Evolutionary conservation across 2,113 vertebrate species (phyloP).

Genomic region (Columba livia): DNA sequence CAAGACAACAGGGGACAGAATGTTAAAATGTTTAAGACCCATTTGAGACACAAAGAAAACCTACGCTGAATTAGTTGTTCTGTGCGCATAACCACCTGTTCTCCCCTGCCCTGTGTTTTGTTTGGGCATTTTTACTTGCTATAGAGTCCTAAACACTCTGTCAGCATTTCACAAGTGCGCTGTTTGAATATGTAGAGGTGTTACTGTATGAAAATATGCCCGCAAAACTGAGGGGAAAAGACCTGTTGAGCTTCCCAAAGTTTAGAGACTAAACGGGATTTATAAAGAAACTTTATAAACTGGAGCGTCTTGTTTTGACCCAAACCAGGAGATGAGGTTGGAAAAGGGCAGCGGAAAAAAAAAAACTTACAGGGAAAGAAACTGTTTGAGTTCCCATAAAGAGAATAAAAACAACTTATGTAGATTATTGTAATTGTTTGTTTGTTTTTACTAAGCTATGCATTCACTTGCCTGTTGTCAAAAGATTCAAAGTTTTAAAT

Average conservation of each 20-base stretch:
- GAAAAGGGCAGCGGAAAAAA: background rate
- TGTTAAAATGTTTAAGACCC: background rate
- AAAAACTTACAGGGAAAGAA: background rate
- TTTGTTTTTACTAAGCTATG: background rate
- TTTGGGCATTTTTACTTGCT: background rate
- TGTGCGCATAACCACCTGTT: background rate
- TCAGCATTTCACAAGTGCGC: background rate
- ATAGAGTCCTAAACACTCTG: background rate
- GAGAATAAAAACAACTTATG: background rate
- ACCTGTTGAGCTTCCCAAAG: background rate
- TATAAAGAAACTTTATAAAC: background rate
- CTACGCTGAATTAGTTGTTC: background rate
- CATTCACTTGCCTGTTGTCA: background rate
- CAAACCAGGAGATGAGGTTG: background rate
- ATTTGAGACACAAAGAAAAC: background rate
- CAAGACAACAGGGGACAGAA: background rate
- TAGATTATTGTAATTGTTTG: background rate
- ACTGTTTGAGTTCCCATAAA: background rate
- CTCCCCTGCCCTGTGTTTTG: background rate
- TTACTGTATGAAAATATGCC: background rate
- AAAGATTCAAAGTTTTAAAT: background rate
- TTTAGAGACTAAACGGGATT: background rate
- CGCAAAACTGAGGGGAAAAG: background rate
- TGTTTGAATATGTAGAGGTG: background rate
- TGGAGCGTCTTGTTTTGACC: background rate